Conservation (phyloP, 1,140 invertebrate genomes). For the Brachionus paranguensis region DNA sequence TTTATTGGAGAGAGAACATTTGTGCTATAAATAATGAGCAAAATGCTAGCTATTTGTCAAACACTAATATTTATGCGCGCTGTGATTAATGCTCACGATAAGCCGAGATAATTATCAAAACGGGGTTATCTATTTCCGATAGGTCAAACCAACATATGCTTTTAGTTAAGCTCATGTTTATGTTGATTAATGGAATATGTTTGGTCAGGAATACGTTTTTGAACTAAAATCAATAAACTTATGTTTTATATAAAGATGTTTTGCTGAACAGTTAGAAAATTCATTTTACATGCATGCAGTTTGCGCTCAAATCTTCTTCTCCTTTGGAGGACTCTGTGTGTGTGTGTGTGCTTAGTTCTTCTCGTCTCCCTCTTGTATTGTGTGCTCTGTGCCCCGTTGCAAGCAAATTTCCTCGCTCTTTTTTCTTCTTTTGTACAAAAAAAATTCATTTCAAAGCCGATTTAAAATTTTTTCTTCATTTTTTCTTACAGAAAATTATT, state of each 20-base stretch:
- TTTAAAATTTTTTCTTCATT: not conserved
- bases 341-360: no score
- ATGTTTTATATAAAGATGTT: constrained; percentile 3
- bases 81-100: not conserved
- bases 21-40: not conserved
- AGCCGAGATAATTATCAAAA: not conserved
- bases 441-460: not conserved
- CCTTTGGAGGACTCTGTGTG: not conserved
- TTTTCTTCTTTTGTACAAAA: not conserved
- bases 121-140: not conserved
- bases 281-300: not conserved
- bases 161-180: not conserved
- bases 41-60: not conserved
- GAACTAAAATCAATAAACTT: not conserved
- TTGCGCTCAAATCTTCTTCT: not conserved
- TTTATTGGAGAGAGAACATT: not conserved
- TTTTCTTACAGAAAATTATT: not conserved
- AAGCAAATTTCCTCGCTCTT: not conserved
- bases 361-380: not conserved
- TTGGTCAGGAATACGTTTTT: not conserved
- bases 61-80: not conserved
- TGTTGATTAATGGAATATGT: not conserved
- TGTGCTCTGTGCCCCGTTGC: not conserved
- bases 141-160: not conserved
- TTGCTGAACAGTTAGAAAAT: not conserved